Conservation (phyloP, 2,888 invertebrate genomes). For the Nycteola revayana region DNA sequence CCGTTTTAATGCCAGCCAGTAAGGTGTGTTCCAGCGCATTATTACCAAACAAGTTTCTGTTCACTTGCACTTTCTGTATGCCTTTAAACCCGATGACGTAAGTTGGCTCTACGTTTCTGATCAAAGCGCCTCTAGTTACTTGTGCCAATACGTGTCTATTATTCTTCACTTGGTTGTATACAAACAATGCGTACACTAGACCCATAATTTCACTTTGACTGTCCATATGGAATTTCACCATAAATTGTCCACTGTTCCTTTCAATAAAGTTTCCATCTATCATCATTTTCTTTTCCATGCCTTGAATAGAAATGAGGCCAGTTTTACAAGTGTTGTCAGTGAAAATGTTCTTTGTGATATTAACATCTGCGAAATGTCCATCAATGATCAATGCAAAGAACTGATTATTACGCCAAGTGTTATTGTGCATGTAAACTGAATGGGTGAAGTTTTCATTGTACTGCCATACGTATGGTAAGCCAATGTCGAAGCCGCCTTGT, state of each 20-base stretch:
- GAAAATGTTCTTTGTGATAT: slow-evolving; percentile 92
- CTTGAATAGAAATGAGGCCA: slow-evolving; percentile 90
- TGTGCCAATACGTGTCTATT: slow-evolving; percentile 78
- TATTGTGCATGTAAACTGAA: slow-evolving; percentile 92
- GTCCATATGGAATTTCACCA: slow-evolving; percentile 93
- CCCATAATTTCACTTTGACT: slow-evolving; percentile 97
- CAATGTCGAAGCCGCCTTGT: slow-evolving; percentile 93
- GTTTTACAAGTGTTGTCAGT: slow-evolving; percentile 91
- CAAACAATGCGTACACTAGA: slow-evolving; percentile 89
- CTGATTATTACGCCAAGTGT: slow-evolving; percentile 92
- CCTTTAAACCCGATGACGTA: slow-evolving; percentile 96
- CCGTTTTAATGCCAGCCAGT: slow-evolving; percentile 94
- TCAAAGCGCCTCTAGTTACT: slow-evolving; percentile 56
- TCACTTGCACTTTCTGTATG: slow-evolving; percentile 95
- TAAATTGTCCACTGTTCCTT: slow-evolving; percentile 89
- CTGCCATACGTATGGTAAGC: slow-evolving; percentile 96
- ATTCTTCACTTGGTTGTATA: slow-evolving; percentile 88
- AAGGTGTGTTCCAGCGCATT: slow-evolving; percentile 94
- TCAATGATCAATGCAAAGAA: slow-evolving; percentile 93
- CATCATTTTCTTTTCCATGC: slow-evolving; percentile 98
- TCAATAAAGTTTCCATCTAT: slow-evolving; percentile 91
- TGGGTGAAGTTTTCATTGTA: slow-evolving; percentile 97
- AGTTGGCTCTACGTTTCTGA: slow-evolving; percentile 82
- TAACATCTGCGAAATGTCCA: slow-evolving; percentile 96
- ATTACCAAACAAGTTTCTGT: slow-evolving; percentile 92